These are phyloP conservation scores for Catharus bicknelli DNA, from an alignment of 2,113 vertebrate genomes.

Conservation along the genomic window DNA sequence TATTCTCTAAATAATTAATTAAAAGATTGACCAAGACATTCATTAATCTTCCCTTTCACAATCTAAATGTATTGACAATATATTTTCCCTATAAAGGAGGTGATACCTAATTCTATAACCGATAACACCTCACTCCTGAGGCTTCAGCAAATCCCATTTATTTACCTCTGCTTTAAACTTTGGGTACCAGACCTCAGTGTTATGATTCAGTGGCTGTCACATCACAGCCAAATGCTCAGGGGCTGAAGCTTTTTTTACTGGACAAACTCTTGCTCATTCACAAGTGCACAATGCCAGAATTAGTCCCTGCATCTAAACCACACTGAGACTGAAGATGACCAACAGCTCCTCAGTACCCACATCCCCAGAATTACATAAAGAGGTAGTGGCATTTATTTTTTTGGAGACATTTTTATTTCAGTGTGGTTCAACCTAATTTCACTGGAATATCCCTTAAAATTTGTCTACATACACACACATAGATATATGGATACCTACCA, in stretches of 20 bases:
- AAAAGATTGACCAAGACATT: background rate
- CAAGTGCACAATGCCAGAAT: background rate
- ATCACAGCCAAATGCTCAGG: background rate
- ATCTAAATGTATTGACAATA: background rate
- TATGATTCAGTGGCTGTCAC: rapidly evolving
- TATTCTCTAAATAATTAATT: background rate
- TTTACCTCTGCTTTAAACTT: background rate
- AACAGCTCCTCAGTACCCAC: background rate
- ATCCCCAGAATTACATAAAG: background rate
- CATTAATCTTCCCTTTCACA: background rate
- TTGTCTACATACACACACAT: rapidly evolving
- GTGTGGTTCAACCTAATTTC: background rate
- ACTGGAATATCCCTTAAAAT: background rate
- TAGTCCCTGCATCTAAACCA: background rate
- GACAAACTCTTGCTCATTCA: background rate
- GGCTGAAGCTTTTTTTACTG: background rate
- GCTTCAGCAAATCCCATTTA: background rate
- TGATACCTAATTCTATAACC: background rate
- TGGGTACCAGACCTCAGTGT: background rate
- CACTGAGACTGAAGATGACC: background rate
- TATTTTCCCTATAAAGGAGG: background rate
- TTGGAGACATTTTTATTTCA: background rate
- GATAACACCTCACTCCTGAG: background rate
- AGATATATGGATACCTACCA: background rate
- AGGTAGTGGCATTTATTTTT: background rate